These are phyloP conservation scores for Tachystola acroxantha DNA, from an alignment of 2,888 invertebrate genomes.

Conservation along the genomic window DNA sequence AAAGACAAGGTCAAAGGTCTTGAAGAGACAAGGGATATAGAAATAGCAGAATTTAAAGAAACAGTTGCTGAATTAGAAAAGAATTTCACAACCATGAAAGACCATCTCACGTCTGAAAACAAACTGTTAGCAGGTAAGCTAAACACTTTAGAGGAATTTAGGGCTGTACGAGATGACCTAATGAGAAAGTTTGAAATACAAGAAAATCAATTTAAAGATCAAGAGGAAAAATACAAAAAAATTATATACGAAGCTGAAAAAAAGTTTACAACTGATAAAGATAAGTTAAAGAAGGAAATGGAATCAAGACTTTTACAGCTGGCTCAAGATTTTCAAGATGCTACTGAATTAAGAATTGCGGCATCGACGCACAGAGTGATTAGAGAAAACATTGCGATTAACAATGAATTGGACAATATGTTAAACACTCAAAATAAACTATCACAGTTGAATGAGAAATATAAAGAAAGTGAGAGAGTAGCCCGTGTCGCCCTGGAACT, in stretches of 20 bases:
- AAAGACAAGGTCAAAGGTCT: constrained; percentile 86
- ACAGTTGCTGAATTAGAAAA: constrained; percentile 83
- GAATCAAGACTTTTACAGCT: constrained; percentile 88
- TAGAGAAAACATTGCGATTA: constrained; percentile 89
- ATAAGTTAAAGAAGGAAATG: constrained; percentile 91
- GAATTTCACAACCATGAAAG: constrained; percentile 88
- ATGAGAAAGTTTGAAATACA: constrained; percentile 90
- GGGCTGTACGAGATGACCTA: constrained; percentile 90
- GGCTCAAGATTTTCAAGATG: constrained; percentile 90
- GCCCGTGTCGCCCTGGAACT: constrained; percentile 75
- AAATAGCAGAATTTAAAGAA: constrained; percentile 80
- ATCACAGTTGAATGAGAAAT: constrained; percentile 78
- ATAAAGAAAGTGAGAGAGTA: constrained; percentile 76
- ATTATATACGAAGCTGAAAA: constrained; percentile 87
- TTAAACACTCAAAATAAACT: constrained; percentile 81
- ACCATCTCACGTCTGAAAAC: constrained; percentile 91
- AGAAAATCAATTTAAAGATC: constrained; percentile 85
- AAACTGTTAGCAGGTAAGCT: constrained; percentile 91
- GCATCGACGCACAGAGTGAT: constrained; percentile 93
- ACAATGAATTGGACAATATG: constrained; percentile 85
- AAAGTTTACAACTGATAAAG: constrained; percentile 88
- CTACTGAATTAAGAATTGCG: constrained; percentile 91
- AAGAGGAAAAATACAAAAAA: constrained; percentile 87
- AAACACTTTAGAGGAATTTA: constrained; percentile 93
- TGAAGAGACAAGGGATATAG: constrained; percentile 83